Evolutionary conservation across 2,113 vertebrate genomes (phyloP), one percentile per base, ranked within the genome.

Genomic region (Pelmatolapia mariae): DNA sequence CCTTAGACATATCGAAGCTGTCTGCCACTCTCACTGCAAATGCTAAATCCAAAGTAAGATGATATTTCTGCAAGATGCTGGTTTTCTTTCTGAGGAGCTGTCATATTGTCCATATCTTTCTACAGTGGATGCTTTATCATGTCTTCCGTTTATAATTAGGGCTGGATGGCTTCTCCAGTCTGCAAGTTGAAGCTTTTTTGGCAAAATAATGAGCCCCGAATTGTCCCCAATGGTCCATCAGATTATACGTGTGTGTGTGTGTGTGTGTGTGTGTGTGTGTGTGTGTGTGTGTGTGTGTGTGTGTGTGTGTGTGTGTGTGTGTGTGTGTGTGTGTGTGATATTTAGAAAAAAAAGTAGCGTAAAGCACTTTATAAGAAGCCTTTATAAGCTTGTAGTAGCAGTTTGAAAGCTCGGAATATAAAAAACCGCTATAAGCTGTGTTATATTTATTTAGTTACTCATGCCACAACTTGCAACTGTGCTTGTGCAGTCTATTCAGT

Each of bases 281-380:
- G 18, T 54, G 52, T n/a, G 13, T 15, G 6, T 50, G 47, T 50
- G 47, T 50, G 15, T 43, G 40, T 31, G 13, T 6, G 6, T 50
- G 45, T 50, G 45, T 50, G 13, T 43, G 40, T 54, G 52, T n/a
- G 13, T 15, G 7, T 18, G 15, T 36, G 59, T 3, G 16, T 61
- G 7, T 18, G 15, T 36, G 59, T 3, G 16, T 61, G 6, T 50
- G 45, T 50, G 45, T 50, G 24, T 24, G 12, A 33, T 0, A 61
- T 0, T 33, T 7, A 61, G 57, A 59, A 2, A 52, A 19, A n/a
- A 18, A n/a, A n/a, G 10, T 4, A 26, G n/a, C 2, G 0, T 56
- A 63, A 63, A n/a, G 31, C 3, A 5, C 59, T 36, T 11, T n/a
- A 38, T 13, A 38, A 66, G 33, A n/a, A 12, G 63, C 11, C 19